Evolutionary conservation across 2,797 vertebrate species (phyloP).

Genomic region (Sandelia bainsii): DNA sequence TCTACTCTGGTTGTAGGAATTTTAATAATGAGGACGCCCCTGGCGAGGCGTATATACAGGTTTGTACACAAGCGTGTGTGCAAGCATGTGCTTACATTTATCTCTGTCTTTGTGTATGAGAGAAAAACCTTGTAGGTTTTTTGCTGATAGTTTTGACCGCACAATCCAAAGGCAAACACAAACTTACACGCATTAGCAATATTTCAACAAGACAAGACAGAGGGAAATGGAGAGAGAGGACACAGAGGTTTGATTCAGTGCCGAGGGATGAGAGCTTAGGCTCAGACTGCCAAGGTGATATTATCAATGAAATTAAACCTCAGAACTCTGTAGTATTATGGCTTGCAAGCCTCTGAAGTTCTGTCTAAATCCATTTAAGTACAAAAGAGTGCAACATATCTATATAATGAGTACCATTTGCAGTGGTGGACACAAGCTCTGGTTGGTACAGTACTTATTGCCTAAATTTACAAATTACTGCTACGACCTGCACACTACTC

Average conservation of each 20-base stretch:
- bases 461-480: not conserved
- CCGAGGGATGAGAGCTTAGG: conserved; percentile 37
- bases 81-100: not conserved
- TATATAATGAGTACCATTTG: conserved; percentile 24
- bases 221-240: conserved; percentile 10
- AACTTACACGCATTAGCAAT: conserved; percentile 35
- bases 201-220: conserved; percentile 22
- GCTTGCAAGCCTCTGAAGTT: conserved; percentile 59
- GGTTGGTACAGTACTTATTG: not conserved
- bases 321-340: conserved; percentile 55
- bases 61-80: conserved; percentile 1
- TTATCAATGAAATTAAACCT: conserved; percentile 74
- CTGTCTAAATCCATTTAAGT: conserved; percentile 63
- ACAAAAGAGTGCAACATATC: conserved; percentile 48
- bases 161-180: conserved; percentile 29
- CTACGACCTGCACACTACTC: not conserved
- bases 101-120: not conserved
- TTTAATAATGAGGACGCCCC: conserved; percentile 51
- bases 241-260: conserved; percentile 44
- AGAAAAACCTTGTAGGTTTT: conserved; percentile 1
- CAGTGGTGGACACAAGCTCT: conserved; percentile 18
- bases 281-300: conserved; percentile 62
- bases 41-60: conserved; percentile 31
- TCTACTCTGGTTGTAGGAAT: conserved; percentile 33
- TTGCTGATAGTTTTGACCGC: conserved; percentile 10